These are phyloP conservation scores for Lissonota sp. DNA, from an alignment of 2,888 invertebrate species.

Conservation along the genomic window DNA sequence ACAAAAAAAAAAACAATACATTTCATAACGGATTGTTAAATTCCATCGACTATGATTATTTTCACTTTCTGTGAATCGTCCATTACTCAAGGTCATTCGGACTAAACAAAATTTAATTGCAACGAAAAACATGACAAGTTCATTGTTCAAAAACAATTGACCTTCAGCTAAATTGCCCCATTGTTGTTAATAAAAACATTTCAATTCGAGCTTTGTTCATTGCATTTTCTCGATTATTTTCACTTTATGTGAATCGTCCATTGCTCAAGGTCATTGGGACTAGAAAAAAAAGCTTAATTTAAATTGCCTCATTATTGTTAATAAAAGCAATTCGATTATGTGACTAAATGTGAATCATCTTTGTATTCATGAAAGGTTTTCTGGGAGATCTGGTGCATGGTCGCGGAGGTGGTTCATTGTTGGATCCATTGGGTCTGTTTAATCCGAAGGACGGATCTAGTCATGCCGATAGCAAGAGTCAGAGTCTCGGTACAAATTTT, in stretches of 20 bases:
- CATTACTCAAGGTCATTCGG: neutral
- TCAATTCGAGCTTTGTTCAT: no score
- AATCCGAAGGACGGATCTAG: slow-evolving; percentile 48
- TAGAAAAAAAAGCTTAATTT: neutral
- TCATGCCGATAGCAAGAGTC: slow-evolving; percentile 67
- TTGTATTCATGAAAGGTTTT: slow-evolving; percentile 58
- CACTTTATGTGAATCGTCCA: neutral
- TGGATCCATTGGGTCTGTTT: slow-evolving; percentile 77
- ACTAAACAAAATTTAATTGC: neutral
- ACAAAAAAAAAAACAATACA: no score
- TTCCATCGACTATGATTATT: no score
- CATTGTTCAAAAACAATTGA: no score
- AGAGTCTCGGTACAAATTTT: slow-evolving; percentile 69
- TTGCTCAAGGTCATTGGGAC: neutral
- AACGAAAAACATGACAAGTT: no score
- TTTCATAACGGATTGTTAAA: no score
- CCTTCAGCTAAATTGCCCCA: no score
- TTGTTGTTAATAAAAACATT: no score
- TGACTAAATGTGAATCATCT: slow-evolving; percentile 38
- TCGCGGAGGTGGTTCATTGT: slow-evolving; percentile 60
- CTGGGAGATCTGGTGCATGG: slow-evolving; percentile 62
- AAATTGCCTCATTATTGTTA: no score
- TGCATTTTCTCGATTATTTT: no score
- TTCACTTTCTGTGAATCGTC: no score
- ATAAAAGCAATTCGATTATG: neutral